Evolutionary conservation across 2,113 vertebrate genomes (phyloP).

Genomic region (Triplophysa siluroides): DNA sequence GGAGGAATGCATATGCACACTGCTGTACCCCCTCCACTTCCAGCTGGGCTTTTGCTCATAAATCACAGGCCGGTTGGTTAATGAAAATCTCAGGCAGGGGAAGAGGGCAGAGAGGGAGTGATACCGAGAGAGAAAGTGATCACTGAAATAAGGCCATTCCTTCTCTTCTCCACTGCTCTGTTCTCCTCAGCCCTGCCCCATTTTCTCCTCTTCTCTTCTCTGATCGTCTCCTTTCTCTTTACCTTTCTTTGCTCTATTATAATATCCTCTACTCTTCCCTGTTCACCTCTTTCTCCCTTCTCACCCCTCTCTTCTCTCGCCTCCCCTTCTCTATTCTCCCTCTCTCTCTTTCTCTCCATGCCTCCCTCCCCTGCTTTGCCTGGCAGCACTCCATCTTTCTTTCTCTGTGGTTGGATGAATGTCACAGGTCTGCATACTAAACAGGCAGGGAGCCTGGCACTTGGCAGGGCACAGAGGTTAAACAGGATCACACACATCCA

Average conservation of each 20-base stretch:
- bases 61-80: conserved; percentile 47
- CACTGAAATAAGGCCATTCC: conserved; percentile 21
- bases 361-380: background rate
- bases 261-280: background rate
- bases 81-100: conserved; percentile 50
- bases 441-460: conserved; percentile 60
- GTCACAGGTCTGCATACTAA: conserved; percentile 60
- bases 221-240: background rate
- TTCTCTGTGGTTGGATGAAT: conserved; percentile 5
- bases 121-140: conserved; percentile 29
- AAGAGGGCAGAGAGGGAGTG: conserved; percentile 27
- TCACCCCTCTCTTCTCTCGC: background rate
- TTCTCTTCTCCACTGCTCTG: background rate
- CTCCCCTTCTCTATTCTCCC: background rate
- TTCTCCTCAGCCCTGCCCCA: background rate
- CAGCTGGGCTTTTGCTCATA: conserved; percentile 36
- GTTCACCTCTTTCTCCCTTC: background rate
- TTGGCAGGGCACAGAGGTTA: conserved; percentile 59
- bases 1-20: conserved; percentile 38
- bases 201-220: background rate
- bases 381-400: conserved; percentile 17
- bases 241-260: background rate
- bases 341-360: background rate
- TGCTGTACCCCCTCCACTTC: conserved; percentile 8
- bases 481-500: conserved; percentile 62